These are phyloP conservation scores for Osedax frankpressi DNA, from an alignment of 2,888 invertebrate species.

Conservation along the genomic window DNA sequence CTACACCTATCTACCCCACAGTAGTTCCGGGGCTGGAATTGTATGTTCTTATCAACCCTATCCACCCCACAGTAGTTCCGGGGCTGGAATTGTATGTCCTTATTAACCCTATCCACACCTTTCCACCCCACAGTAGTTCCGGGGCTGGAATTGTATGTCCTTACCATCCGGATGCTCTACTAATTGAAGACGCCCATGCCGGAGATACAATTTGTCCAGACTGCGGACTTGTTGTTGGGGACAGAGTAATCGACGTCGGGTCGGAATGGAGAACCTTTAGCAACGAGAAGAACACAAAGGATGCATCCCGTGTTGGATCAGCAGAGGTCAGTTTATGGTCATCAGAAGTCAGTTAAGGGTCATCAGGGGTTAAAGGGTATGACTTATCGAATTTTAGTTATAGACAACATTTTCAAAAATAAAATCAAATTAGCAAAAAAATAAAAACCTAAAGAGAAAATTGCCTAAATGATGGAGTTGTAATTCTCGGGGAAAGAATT, in stretches of 20 bases:
- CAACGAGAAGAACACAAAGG: conserved; percentile 88
- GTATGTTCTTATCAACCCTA: no score
- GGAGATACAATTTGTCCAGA: conserved; percentile 98
- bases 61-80: no score
- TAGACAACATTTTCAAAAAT: no score
- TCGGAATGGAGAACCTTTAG: conserved; percentile 99
- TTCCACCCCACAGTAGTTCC: background rate
- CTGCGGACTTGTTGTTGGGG: conserved; percentile 98
- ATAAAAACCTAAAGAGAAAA: no score
- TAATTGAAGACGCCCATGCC: conserved; percentile 94
- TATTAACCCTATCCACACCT: conserved; percentile 85
- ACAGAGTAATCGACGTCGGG: conserved; percentile 97
- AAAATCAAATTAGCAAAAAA: no score
- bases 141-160: conserved; percentile 29
- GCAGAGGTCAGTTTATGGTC: conserved; percentile 64
- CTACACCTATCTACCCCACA: no score
- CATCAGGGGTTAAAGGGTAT: no score
- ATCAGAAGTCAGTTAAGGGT: no score
- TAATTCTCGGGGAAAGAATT: no score
- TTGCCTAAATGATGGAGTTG: no score
- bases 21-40: no score
- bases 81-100: conserved; percentile 29
- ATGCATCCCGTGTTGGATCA: conserved; percentile 98
- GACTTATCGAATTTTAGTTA: no score
- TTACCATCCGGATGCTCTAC: conserved; percentile 76